A percentile compares a stretch with the other conserved stretches of the same genome.
phyloP scores from a whole-genome alignment of 2,113 vertebrate species.

The Serilophus lunatus region DNA sequence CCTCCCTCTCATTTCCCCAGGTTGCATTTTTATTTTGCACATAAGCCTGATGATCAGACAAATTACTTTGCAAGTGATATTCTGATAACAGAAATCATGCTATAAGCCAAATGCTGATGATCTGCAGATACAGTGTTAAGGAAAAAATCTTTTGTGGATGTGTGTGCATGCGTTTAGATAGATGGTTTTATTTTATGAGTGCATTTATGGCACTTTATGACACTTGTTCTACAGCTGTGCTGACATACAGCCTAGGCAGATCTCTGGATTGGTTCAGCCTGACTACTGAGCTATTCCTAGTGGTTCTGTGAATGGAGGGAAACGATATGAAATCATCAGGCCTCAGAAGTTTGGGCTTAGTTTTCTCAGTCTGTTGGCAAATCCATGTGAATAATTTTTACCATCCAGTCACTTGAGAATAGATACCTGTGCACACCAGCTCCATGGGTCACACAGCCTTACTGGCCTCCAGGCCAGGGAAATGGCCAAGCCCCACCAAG shows the following conservation, averaged over 20 bases:
- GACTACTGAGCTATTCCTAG: neutral
- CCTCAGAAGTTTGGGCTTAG: neutral
- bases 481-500: neutral
- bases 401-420: neutral
- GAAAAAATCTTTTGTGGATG: neutral
- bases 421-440: neutral
- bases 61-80: neutral
- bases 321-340: neutral
- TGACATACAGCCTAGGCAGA: neutral
- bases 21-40: neutral
- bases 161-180: neutral
- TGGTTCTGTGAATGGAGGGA: neutral
- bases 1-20: slow-evolving; percentile 11
- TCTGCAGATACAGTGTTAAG: neutral
- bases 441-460: neutral
- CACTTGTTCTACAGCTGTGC: neutral
- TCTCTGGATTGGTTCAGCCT: neutral
- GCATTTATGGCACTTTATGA: neutral
- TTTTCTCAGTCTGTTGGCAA: neutral
- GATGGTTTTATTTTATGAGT: neutral
- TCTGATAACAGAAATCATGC: neutral
- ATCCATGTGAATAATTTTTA: neutral
- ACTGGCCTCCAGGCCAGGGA: neutral
- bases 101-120: slow-evolving; percentile 7
- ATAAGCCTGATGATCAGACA: neutral